Percentiles rank a stretch among this genome's conserved stretches.
These are phyloP conservation scores for Apteryx owenii DNA, from an alignment of 2,113 vertebrate species.

Conservation along the genomic window DNA sequence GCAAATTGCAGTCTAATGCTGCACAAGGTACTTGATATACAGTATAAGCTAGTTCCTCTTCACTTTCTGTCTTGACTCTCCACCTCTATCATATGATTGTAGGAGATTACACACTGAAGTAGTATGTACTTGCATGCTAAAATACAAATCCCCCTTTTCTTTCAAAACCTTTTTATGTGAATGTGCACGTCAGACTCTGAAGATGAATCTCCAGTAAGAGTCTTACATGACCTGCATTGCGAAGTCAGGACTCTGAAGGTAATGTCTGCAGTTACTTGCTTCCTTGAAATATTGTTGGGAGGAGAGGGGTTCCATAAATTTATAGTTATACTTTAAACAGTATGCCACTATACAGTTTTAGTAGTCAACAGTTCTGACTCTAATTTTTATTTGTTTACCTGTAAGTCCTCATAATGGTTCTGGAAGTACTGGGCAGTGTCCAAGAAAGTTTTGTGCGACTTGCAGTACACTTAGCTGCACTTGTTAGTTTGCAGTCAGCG, in stretches of 20 bases:
- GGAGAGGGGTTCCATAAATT: not conserved
- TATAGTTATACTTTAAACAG: not conserved
- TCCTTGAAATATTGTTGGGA: not conserved
- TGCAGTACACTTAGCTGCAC: not conserved
- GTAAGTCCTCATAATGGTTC: not conserved
- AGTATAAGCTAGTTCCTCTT: not conserved
- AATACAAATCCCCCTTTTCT: not conserved
- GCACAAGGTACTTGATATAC: rapidly evolving
- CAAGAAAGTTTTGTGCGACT: not conserved
- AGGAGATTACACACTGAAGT: not conserved
- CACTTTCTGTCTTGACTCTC: not conserved
- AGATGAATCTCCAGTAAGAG: conserved; percentile 72
- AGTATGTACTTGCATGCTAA: not conserved
- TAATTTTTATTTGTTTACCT: not conserved
- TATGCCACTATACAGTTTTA: not conserved
- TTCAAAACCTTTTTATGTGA: not conserved
- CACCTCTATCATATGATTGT: not conserved
- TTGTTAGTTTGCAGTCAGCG: not conserved
- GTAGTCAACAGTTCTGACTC: not conserved
- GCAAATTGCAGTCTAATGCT: not conserved
- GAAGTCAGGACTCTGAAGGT: conserved; percentile 87
- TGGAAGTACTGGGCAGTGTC: not conserved
- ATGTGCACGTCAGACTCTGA: conserved; percentile 46
- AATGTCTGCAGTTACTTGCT: not conserved
- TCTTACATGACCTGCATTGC: conserved; percentile 81